Evolutionary conservation across 2,797 vertebrate species (phyloP), one percentile per base, ranked within the genome.

Genomic region (Chaetophractus vellerosus): DNA sequence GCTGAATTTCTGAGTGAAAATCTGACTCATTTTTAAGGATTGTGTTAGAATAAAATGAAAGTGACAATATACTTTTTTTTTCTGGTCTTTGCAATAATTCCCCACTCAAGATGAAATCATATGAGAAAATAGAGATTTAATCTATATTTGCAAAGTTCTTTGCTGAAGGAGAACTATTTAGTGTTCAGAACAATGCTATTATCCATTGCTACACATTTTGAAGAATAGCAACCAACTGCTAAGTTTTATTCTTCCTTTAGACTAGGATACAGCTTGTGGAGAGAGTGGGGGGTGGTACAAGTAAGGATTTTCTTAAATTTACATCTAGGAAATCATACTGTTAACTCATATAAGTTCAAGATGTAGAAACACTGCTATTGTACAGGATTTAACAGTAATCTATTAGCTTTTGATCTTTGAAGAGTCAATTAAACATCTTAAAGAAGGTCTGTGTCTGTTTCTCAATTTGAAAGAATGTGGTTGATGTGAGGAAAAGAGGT

Each of bases 351-450:
- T 41, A 90, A 81, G 18, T 69, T 92, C 52, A 86, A 61, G n/a
- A 21, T 90, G 2, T 50, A 79, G 38, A 89, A 91, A 76, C 12
- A 91, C 79, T 78, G 31, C 15, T 69, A 45, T 78, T 76, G 24
- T 69, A 4, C 12, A 75, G 12, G n/a, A 87, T 38, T 85, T 93
- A 88, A 72, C 4, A 68, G 28, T 16, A 78, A 31, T 89, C 84
- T 83, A 78, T 89, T 93, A 48, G 36, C 26, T 91, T 96, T 96
- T 92, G 59, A 94, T 93, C 26, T 95, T 88, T 89, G 59, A 95
- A 48, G 79, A 90, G 64, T 89, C 69, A 87, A 64, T 85, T 91
- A 90, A 91, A 87, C 6, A 64, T 85, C 36, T 61, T 87, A 86
- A 88, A 75, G 66, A 75, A 83, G 41, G 31, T 45, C 75, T 75